Conservation (phyloP, 2,888 invertebrate genomes). For the Eremobia ochroleuca region DNA sequence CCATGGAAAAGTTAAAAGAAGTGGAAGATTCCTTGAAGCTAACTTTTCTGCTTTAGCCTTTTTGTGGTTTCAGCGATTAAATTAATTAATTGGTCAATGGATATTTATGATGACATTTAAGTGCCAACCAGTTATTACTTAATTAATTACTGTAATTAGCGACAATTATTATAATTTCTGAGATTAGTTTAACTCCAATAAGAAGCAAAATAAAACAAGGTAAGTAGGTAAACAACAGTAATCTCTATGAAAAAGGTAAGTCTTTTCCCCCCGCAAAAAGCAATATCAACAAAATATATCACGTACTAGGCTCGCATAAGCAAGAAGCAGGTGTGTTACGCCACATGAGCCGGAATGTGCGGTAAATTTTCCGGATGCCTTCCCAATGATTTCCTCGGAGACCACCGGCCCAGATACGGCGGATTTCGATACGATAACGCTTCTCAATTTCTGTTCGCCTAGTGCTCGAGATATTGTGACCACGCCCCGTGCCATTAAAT, state of each 20-base stretch:
- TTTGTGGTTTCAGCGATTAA: constrained; percentile 36
- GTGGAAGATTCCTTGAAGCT: neutral
- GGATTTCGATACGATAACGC: constrained; percentile 91
- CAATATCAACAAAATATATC: constrained; percentile 84
- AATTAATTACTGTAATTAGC: constrained; percentile 29
- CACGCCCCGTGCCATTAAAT: constrained; percentile 86
- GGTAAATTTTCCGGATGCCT: constrained; percentile 93
- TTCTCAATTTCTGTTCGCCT: constrained; percentile 87
- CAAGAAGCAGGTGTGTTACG: constrained; percentile 88
- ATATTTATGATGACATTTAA: constrained; percentile 45
- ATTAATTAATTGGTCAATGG: constrained; percentile 36
- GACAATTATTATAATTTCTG: constrained; percentile 31
- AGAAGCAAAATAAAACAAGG: constrained; percentile 35
- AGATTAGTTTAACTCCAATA: neutral
- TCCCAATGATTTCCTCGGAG: constrained; percentile 95
- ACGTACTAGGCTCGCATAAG: constrained; percentile 85
- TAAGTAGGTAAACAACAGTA: constrained; percentile 48
- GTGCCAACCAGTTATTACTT: constrained; percentile 20
- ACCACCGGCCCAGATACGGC: constrained; percentile 91
- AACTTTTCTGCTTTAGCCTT: constrained; percentile 13
- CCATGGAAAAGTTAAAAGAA: constrained; percentile 18
- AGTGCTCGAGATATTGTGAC: constrained; percentile 84
- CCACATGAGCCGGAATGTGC: constrained; percentile 88
- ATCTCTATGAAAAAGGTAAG: constrained; percentile 66
- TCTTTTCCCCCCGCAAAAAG: constrained; percentile 67